Percentiles rank a stretch among this genome's conserved stretches.
These are phyloP conservation scores for Neogale vison DNA, from an alignment of 2,113 vertebrate species.

Conservation along the genomic window DNA sequence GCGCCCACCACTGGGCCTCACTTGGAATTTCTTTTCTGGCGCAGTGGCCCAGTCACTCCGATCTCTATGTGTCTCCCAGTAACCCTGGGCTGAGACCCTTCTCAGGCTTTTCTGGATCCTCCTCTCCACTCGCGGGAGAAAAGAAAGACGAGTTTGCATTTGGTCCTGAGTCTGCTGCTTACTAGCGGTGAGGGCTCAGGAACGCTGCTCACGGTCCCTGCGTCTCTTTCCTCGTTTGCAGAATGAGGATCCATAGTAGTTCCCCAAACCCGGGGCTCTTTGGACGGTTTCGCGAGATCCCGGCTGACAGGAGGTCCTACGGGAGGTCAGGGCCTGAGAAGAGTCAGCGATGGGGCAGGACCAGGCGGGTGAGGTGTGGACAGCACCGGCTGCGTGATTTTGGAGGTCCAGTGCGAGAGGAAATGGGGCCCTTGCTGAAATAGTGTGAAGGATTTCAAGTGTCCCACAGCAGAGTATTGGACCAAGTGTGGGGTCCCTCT, in stretches of 20 bases:
- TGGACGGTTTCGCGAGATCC: not conserved
- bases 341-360: not conserved
- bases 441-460: not conserved
- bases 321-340: too few species aligned
- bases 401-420: not conserved
- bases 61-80: not conserved
- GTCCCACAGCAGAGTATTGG: accelerated
- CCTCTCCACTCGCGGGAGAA: not conserved
- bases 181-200: accelerated
- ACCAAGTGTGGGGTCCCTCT: accelerated
- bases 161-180: not conserved
- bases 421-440: not conserved
- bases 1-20: not conserved
- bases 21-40: not conserved
- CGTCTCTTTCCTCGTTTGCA: accelerated
- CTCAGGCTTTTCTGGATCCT: not conserved
- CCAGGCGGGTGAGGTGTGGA: not conserved
- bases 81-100: not conserved
- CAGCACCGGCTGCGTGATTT: accelerated
- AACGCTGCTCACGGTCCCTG: accelerated
- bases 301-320: not conserved
- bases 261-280: not conserved
- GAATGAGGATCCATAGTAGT: not conserved
- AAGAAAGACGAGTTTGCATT: too few species aligned
- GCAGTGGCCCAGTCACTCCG: not conserved